phyloP scores from a whole-genome alignment of 1,140 invertebrate genomes.

The Thalassaphorura encarpata region DNA sequence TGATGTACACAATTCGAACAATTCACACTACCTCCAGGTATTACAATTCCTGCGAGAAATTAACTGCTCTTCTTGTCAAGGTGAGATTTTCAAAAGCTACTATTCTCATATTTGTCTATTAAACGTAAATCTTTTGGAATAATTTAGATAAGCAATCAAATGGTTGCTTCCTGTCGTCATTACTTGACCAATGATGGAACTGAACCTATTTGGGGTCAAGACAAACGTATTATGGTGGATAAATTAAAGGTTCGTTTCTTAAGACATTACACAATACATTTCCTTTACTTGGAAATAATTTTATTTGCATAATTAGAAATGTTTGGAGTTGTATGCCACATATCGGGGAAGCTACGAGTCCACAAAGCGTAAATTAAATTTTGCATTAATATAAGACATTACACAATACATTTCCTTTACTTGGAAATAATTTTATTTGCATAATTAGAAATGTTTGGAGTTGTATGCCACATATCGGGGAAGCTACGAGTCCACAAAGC shows the following conservation, averaged over 20 bases:
- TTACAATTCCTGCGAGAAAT: conserved; percentile 67
- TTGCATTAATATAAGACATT: too few relatives aligned
- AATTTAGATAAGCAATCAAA: conserved; percentile 57
- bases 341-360: conserved; percentile 54
- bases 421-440: too few relatives aligned
- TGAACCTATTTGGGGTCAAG: conserved; percentile 58
- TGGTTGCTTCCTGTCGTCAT: conserved; percentile 57
- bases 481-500: conserved; percentile 53
- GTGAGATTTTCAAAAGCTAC: conserved; percentile 37
- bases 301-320: conserved; percentile 45
- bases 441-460: conserved; percentile 49
- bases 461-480: conserved; percentile 53
- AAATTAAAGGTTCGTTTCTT: conserved; percentile 56
- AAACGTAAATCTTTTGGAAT: neutral
- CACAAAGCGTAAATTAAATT: too few relatives aligned
- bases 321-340: conserved; percentile 49
- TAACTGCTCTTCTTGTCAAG: conserved; percentile 65
- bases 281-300: neutral
- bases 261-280: neutral
- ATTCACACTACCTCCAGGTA: conserved; percentile 75
- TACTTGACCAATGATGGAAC: conserved; percentile 55
- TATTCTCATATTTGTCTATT: neutral
- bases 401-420: neutral
- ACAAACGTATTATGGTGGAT: conserved; percentile 50
- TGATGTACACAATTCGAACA: conserved; percentile 65